Conservation (phyloP, 2,113 vertebrate genomes). For the Megaceryle maxima region DNA sequence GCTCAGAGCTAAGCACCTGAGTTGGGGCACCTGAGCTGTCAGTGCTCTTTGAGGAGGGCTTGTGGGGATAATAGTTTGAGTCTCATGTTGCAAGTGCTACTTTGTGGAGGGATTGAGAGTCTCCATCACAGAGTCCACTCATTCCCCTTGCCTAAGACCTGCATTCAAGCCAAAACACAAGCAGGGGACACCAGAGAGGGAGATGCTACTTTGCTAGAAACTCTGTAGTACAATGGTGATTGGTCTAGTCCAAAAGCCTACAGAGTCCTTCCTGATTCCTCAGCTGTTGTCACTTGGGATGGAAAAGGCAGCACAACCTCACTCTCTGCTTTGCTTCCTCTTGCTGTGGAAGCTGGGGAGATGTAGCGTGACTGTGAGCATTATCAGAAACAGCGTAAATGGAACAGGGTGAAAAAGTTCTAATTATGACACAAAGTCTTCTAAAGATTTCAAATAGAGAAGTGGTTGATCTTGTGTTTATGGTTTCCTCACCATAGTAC, state of each 20-base stretch:
- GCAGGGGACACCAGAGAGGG: background rate
- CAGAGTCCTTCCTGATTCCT: background rate
- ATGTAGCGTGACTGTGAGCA: fast-evolving
- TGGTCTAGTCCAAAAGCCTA: background rate
- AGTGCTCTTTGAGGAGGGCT: background rate
- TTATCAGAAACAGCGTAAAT: background rate
- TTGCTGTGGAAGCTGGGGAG: background rate
- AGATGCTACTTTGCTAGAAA: background rate
- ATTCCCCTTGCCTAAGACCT: background rate
- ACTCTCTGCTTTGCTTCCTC: background rate
- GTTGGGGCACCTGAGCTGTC: background rate
- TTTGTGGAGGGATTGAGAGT: background rate
- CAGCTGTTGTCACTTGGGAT: background rate
- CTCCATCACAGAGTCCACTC: background rate
- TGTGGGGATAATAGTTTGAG: background rate
- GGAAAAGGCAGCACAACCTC: background rate
- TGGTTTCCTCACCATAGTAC: background rate
- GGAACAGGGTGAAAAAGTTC: background rate
- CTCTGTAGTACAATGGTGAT: background rate
- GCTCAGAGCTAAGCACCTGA: background rate
- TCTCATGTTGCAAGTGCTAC: background rate
- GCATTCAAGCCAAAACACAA: background rate
- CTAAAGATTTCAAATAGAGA: background rate
- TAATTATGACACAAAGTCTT: background rate
- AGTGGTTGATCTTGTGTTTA: background rate